Evolutionary conservation across 2,888 invertebrate species (phyloP).

Genomic region (Rhamphomyia laevipes): DNA sequence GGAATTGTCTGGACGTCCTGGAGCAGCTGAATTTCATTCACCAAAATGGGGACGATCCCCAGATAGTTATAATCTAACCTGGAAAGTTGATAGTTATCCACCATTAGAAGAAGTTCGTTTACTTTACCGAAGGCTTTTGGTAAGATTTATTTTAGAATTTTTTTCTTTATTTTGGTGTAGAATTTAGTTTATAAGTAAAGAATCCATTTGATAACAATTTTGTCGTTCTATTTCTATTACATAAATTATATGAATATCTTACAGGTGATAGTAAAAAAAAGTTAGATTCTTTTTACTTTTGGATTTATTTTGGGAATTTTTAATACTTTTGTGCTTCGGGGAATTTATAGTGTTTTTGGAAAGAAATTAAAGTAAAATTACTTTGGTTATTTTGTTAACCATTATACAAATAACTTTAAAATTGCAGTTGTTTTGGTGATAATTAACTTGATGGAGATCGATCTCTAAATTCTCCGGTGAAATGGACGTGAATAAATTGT

Average conservation of each 20-base stretch:
- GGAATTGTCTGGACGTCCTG: slow-evolving; percentile 58
- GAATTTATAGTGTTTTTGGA: too few relatives aligned
- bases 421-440: too few relatives aligned
- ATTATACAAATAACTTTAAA: too few relatives aligned
- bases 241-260: not conserved
- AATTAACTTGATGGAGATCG: too few relatives aligned
- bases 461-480: too few relatives aligned
- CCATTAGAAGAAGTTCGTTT: slow-evolving; percentile 57
- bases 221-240: not conserved
- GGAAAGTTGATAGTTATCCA: slow-evolving; percentile 61
- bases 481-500: too few relatives aligned
- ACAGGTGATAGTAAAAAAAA: too few relatives aligned
- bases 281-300: too few relatives aligned
- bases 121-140: slow-evolving; percentile 55
- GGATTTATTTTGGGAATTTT: too few relatives aligned
- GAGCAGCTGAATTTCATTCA: slow-evolving; percentile 56
- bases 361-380: too few relatives aligned
- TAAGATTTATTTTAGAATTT: slow-evolving; percentile 26
- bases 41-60: slow-evolving; percentile 49
- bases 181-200: slow-evolving; percentile 44
- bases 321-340: too few relatives aligned
- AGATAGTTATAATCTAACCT: slow-evolving; percentile 52
- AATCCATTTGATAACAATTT: slow-evolving; percentile 47
- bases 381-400: too few relatives aligned
- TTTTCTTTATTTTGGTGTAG: not conserved